Percentiles rank a stretch among this genome's conserved stretches.
phyloP scores from a whole-genome alignment of 2,888 invertebrate genomes.

The Mesorhabditis spiculigera region DNA sequence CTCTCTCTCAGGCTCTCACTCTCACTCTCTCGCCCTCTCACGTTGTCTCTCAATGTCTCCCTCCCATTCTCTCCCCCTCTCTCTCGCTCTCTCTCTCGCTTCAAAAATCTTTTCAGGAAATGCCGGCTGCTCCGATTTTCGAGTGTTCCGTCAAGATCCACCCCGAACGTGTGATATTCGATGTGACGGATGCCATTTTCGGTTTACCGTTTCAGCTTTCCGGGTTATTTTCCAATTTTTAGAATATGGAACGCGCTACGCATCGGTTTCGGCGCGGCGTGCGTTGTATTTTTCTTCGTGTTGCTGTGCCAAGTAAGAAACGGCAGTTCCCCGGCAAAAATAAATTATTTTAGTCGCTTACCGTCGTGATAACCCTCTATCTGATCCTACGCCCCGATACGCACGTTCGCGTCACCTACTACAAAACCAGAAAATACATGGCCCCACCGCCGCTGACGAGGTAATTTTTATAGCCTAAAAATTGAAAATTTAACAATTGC shows the following conservation, averaged over 20 bases:
- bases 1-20: too few relatives aligned
- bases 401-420: neutral
- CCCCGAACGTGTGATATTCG: slow-evolving; percentile 56
- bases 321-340: neutral
- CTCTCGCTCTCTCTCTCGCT: too few relatives aligned
- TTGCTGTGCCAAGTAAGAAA: slow-evolving; percentile 33
- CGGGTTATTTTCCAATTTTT: slow-evolving; percentile 8
- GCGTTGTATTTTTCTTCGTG: slow-evolving; percentile 51
- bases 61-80: too few relatives aligned
- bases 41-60: too few relatives aligned
- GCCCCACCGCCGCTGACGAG: neutral
- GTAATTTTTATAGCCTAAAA: neutral
- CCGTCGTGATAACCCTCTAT: neutral
- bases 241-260: slow-evolving; percentile 50
- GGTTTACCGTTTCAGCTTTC: slow-evolving; percentile 19
- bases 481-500: too few relatives aligned
- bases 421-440: neutral
- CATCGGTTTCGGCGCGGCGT: slow-evolving; percentile 51
- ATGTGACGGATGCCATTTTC: slow-evolving; percentile 56
- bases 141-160: slow-evolving; percentile 51
- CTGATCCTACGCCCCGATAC: neutral
- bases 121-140: slow-evolving; percentile 56
- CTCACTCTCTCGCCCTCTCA: too few relatives aligned
- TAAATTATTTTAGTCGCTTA: neutral
- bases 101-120: slow-evolving; percentile 39